Percentiles rank a stretch among this genome's conserved stretches.
phyloP scores from a whole-genome alignment of 1,140 invertebrate genomes.

The Drosophila kurseongensis region DNA sequence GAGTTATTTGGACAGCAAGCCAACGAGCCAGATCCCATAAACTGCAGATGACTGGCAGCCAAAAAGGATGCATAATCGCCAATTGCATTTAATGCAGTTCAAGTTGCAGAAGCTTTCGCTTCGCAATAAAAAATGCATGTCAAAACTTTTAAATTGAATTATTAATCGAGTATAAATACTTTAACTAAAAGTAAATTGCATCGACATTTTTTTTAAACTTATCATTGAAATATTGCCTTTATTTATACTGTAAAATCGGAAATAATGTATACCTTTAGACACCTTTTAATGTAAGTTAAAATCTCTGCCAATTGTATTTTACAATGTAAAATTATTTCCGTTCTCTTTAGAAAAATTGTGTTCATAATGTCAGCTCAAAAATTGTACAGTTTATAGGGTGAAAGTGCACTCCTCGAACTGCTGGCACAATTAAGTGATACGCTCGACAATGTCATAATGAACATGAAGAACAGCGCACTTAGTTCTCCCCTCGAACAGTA shows the following conservation, averaged over 20 bases:
- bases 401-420: conserved; percentile 10
- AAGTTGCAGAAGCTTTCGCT: background rate
- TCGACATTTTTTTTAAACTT: no score
- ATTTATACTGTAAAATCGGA: no score
- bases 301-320: no score
- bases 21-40: conserved; percentile 42
- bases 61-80: conserved; percentile 23
- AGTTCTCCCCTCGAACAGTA: conserved; percentile 34
- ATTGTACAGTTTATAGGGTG: conserved; percentile 7
- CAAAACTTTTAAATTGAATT: no score
- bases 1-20: conserved; percentile 30
- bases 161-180: no score
- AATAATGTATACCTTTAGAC: no score
- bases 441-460: conserved; percentile 44
- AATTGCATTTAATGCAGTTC: conserved; percentile 21
- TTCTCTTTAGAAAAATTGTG: no score
- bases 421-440: conserved; percentile 41
- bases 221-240: no score
- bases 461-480: conserved; percentile 38
- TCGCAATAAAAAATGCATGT: background rate
- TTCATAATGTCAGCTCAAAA: no score
- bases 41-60: conserved; percentile 37
- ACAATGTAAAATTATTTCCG: no score
- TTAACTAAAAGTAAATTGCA: no score
- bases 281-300: no score